Conservation (phyloP, 2,113 vertebrate species). For the Clinocottus analis region DNA sequence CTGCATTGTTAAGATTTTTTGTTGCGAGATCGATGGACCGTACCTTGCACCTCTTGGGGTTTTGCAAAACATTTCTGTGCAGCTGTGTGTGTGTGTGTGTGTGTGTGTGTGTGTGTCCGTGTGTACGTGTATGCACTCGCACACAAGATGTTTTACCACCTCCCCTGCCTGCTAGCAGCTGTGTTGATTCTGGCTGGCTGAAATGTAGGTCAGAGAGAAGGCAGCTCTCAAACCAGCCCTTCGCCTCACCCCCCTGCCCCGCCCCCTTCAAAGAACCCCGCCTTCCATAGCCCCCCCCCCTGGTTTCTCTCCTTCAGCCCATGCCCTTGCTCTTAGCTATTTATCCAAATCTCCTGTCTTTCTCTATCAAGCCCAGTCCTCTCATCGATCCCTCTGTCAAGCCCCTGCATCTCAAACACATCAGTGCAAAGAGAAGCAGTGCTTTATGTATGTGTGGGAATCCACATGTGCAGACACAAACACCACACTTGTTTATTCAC, state of each 20-base stretch:
- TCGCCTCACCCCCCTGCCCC: slow-evolving; percentile 16
- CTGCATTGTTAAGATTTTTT: not conserved
- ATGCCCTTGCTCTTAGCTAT: slow-evolving; percentile 32
- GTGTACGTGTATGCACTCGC: not conserved
- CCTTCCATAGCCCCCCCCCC: slow-evolving; percentile 6
- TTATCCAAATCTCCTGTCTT: slow-evolving; percentile 1
- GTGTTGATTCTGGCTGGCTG: slow-evolving; percentile 67
- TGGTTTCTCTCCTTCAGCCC: slow-evolving; percentile 28
- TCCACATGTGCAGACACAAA: not conserved
- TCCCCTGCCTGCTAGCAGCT: slow-evolving; percentile 54
- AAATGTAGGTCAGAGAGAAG: slow-evolving; percentile 78
- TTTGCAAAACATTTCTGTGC: slow-evolving; percentile 22
- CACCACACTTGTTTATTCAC: not conserved
- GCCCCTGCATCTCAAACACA: not conserved
- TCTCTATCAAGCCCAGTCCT: not conserved
- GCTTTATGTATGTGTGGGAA: not conserved
- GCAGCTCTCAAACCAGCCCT: slow-evolving; percentile 34
- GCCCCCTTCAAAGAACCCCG: slow-evolving; percentile 27
- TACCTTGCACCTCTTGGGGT: slow-evolving; percentile 12
- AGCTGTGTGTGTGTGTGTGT: slow-evolving; percentile 10
- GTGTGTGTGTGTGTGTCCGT: slow-evolving; percentile 5
- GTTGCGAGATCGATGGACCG: not conserved
- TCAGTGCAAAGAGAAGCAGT: not conserved
- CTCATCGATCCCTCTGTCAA: slow-evolving; percentile 2
- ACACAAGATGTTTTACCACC: slow-evolving; percentile 35